phyloP scores from a whole-genome alignment of 2,888 invertebrate species.

The Geotrupes spiniger region DNA sequence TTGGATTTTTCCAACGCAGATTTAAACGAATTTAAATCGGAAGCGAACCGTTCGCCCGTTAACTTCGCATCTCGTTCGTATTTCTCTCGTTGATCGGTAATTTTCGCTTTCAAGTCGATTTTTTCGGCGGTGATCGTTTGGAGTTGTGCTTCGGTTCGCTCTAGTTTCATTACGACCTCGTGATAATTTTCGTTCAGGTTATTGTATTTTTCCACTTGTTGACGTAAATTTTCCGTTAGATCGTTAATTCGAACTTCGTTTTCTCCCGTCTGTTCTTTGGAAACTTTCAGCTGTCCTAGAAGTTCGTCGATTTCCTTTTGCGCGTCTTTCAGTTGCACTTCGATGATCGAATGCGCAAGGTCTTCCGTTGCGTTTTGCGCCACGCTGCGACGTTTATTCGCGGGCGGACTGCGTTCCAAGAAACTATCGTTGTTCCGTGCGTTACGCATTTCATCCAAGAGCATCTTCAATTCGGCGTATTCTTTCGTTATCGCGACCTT shows the following conservation, averaged over 20 bases:
- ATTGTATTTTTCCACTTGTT: constrained; percentile 28
- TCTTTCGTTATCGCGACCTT: constrained; percentile 44
- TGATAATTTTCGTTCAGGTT: constrained; percentile 19
- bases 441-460: constrained; percentile 51
- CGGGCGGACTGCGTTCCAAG: constrained; percentile 27
- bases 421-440: constrained; percentile 32
- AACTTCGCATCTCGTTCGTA: constrained; percentile 21
- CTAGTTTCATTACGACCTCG: constrained; percentile 2
- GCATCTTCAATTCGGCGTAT: constrained; percentile 37
- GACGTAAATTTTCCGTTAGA: constrained; percentile 30
- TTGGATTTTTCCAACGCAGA: constrained; percentile 23
- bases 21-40: constrained; percentile 14
- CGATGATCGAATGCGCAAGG: constrained; percentile 47
- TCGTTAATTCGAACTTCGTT: constrained; percentile 25
- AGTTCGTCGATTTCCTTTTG: constrained; percentile 38
- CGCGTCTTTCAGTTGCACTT: constrained; percentile 47
- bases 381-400: constrained; percentile 27
- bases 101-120: constrained; percentile 19
- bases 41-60: constrained; percentile 17
- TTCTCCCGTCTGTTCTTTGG: constrained; percentile 27
- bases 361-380: too few species aligned
- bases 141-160: constrained; percentile 12
- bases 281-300: constrained; percentile 24
- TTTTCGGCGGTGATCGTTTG: constrained; percentile 13
- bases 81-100: constrained; percentile 20